Percentiles rank a stretch among this genome's conserved stretches.
Conservation (phyloP, 2,797 vertebrate genomes). For the Vespertilio murinus region DNA sequence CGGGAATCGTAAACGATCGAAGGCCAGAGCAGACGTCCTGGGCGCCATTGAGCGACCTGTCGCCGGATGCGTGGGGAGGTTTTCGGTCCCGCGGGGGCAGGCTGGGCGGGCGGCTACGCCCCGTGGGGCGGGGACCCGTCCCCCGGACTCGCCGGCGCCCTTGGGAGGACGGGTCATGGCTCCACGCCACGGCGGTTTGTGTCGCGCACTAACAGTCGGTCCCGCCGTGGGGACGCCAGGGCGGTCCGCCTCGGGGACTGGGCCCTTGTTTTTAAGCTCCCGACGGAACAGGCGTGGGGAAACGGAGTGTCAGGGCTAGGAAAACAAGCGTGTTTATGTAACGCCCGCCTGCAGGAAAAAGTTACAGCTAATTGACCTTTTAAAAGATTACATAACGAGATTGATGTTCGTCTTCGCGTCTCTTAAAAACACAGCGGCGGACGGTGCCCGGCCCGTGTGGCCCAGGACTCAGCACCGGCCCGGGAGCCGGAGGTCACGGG, state of each 20-base stretch:
- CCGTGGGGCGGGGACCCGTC: rapidly evolving
- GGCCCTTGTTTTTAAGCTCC: not conserved
- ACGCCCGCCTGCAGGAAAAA: not conserved
- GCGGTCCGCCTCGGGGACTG: not conserved
- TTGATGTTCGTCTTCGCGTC: not conserved
- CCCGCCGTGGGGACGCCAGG: rapidly evolving
- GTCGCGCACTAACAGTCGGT: too few species aligned
- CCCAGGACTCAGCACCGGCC: too few species aligned
- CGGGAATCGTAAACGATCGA: not conserved
- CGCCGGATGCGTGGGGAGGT: not conserved
- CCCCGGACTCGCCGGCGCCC: not conserved
- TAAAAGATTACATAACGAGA: not conserved
- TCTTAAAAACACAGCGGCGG: rapidly evolving
- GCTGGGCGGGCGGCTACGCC: not conserved
- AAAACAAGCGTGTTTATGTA: not conserved
- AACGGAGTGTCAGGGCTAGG: not conserved
- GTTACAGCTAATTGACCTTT: not conserved
- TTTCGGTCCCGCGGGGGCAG: not conserved
- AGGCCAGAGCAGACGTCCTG: not conserved
- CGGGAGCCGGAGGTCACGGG: too few species aligned
- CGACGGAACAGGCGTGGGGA: not conserved
- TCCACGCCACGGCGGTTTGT: not conserved
- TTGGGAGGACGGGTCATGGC: not conserved
- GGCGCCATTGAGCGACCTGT: not conserved
- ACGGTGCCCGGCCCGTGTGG: too few species aligned